Conservation (phyloP, 2,888 invertebrate species). For the Drosophila formosana region DNA sequence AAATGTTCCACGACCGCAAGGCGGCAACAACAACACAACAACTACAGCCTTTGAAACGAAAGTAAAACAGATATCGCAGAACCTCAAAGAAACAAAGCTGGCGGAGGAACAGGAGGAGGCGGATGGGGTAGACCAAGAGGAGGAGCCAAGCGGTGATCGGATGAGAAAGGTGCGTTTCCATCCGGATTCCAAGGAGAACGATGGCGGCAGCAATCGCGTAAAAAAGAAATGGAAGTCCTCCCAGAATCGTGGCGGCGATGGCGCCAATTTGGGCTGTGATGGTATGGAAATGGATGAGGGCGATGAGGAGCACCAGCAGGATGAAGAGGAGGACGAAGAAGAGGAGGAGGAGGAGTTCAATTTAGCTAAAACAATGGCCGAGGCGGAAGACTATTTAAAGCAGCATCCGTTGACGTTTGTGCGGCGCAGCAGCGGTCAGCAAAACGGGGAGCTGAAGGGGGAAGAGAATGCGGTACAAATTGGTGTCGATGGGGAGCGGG, state of each 20-base stretch:
- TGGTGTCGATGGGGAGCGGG: too few species aligned
- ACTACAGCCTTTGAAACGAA: slow-evolving; percentile 79
- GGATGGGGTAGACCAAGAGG: not conserved
- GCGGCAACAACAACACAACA: slow-evolving; percentile 18
- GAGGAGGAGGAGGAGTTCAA: slow-evolving; percentile 76
- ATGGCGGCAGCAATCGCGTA: slow-evolving; percentile 76
- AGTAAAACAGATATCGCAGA: slow-evolving; percentile 82
- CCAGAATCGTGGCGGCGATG: slow-evolving; percentile 6
- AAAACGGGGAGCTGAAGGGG: slow-evolving; percentile 60
- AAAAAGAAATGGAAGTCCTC: slow-evolving; percentile 62
- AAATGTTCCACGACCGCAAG: slow-evolving; percentile 29
- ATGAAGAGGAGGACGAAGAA: slow-evolving; percentile 34
- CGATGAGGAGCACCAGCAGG: slow-evolving; percentile 46
- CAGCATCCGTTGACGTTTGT: slow-evolving; percentile 80
- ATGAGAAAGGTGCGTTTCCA: slow-evolving; percentile 77
- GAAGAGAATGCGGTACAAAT: slow-evolving; percentile 54
- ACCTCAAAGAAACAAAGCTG: slow-evolving; percentile 82
- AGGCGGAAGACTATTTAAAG: slow-evolving; percentile 76
- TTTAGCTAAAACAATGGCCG: slow-evolving; percentile 73
- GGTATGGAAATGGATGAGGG: slow-evolving; percentile 64
- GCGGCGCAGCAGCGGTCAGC: slow-evolving; percentile 53
- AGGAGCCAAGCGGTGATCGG: slow-evolving; percentile 51
- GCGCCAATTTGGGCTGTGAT: slow-evolving; percentile 53
- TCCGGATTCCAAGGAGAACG: slow-evolving; percentile 77
- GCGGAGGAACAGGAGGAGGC: slow-evolving; percentile 46